Percentiles rank a stretch among this genome's conserved stretches.
Evolutionary conservation across 2,113 vertebrate species (phyloP).

Genomic region (Pachycephala philippinensis): DNA sequence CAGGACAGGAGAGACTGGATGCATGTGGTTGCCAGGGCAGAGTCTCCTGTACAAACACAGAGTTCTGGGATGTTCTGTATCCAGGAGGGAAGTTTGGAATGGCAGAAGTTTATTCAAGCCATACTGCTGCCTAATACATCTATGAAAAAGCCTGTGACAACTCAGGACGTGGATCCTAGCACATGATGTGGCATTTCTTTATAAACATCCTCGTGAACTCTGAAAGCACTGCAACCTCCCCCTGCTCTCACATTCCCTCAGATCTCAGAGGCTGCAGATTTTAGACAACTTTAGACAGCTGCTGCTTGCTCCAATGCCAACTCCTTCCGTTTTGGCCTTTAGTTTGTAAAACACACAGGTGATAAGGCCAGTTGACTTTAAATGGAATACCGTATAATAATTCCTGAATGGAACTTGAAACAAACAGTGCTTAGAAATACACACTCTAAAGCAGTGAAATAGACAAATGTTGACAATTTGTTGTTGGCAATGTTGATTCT

Average conservation of each 20-base stretch:
- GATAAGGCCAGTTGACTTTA: neutral
- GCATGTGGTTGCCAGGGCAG: neutral
- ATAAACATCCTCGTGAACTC: neutral
- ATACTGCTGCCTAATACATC: neutral
- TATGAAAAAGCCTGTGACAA: neutral
- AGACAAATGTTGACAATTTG: neutral
- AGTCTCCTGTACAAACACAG: neutral
- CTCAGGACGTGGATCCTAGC: neutral
- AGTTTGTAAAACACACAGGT: neutral
- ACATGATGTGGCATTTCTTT: neutral
- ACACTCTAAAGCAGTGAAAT: neutral
- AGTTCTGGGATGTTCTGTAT: neutral
- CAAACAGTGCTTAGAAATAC: neutral
- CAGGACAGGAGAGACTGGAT: neutral
- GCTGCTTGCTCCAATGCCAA: neutral
- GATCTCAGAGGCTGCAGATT: neutral
- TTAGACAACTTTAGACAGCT: neutral
- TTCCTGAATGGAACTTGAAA: neutral
- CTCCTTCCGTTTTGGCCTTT: neutral
- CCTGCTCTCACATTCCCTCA: neutral
- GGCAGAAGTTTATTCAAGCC: neutral
- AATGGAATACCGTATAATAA: neutral
- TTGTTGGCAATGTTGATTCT: neutral
- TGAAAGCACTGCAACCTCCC: neutral
- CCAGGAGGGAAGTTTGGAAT: neutral